A percentile compares a stretch with the other conserved stretches of the same genome.
These are phyloP conservation scores for Sebastes umbrosus DNA, from an alignment of 2,797 vertebrate species.

Conservation along the genomic window DNA sequence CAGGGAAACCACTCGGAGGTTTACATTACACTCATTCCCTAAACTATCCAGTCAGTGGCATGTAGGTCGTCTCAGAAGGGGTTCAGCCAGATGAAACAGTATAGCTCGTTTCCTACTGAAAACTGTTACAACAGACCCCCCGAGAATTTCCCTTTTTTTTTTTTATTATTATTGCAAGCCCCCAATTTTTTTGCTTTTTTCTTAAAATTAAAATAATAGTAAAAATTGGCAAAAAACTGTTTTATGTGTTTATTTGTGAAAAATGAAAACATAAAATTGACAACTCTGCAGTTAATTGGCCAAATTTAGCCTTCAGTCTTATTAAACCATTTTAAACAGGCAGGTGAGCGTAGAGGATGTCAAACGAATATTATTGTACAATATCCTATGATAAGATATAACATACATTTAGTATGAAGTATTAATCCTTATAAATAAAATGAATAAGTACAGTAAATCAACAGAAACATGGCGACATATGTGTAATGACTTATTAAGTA, in stretches of 20 bases:
- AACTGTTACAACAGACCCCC: not conserved
- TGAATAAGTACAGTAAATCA: not conserved
- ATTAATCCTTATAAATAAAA: conserved; percentile 40
- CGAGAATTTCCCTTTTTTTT: not conserved
- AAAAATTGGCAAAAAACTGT: not conserved
- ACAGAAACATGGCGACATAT: conserved; percentile 12
- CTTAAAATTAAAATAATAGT: not conserved
- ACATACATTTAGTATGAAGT: not conserved
- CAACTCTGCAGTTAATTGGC: not conserved
- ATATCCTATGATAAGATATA: not conserved
- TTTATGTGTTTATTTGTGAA: conserved; percentile 45
- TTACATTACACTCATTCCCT: conserved; percentile 31
- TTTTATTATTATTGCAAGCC: not conserved
- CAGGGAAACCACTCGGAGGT: conserved; percentile 34
- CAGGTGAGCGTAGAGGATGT: not conserved
- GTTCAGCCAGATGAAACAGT: conserved; percentile 36
- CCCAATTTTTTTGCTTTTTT: not conserved
- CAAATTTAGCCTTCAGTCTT: not conserved
- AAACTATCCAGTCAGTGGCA: conserved; percentile 15
- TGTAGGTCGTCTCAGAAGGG: conserved; percentile 38
- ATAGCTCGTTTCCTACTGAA: conserved; percentile 1
- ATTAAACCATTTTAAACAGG: not conserved
- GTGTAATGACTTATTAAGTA: conserved; percentile 12
- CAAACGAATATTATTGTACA: not conserved
- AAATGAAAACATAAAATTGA: not conserved